These are phyloP conservation scores for Ptychochromis oligacanthus DNA, from an alignment of 2,113 vertebrate species.

Conservation along the genomic window DNA sequence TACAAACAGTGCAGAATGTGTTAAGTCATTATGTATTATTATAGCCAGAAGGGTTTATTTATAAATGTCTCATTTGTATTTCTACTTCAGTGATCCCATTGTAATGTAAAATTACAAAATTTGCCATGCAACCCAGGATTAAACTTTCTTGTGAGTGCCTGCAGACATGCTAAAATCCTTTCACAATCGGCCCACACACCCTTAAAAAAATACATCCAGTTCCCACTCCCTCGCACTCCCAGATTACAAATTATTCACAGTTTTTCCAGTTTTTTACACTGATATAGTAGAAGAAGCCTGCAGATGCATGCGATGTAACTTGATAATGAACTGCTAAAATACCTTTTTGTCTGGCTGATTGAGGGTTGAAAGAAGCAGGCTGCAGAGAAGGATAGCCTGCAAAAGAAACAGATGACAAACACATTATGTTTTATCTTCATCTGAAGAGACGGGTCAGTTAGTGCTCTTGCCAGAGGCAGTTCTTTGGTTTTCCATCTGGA, in stretches of 20 bases:
- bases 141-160: slow-evolving; percentile 28
- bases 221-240: slow-evolving; percentile 42
- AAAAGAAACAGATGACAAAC: slow-evolving; percentile 39
- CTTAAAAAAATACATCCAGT: slow-evolving; percentile 58
- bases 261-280: slow-evolving; percentile 20
- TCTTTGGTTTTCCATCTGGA: slow-evolving; percentile 17
- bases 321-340: slow-evolving; percentile 32
- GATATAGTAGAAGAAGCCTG: slow-evolving; percentile 25
- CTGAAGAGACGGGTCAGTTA: slow-evolving; percentile 7
- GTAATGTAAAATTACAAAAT: no score
- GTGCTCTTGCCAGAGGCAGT: neutral
- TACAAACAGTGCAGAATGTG: neutral
- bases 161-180: slow-evolving; percentile 34
- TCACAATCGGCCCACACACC: slow-evolving; percentile 41
- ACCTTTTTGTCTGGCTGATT: slow-evolving; percentile 65
- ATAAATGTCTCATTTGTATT: neutral
- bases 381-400: slow-evolving; percentile 71
- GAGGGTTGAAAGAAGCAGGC: slow-evolving; percentile 62
- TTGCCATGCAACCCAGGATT: neutral
- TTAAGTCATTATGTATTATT: neutral
- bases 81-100: no score
- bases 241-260: slow-evolving; percentile 57
- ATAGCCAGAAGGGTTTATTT: neutral
- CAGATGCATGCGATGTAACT: slow-evolving; percentile 1
- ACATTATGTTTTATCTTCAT: slow-evolving; percentile 39